A percentile compares a stretch with the other conserved stretches of the same genome.
Conservation (phyloP, 2,113 vertebrate genomes). For the Addax nasomaculatus region DNA sequence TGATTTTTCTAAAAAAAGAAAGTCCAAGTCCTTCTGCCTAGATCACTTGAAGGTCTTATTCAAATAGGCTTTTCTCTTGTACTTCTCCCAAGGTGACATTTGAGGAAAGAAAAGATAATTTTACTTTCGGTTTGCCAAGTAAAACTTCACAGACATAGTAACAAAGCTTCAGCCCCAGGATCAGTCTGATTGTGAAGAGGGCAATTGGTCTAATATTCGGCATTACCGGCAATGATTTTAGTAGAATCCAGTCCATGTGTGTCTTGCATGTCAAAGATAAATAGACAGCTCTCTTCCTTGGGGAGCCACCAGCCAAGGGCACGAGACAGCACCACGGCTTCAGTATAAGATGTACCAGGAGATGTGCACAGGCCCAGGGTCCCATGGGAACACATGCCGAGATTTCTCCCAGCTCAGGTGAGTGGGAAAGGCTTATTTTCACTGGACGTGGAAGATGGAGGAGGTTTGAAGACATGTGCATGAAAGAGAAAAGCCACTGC, state of each 20-base stretch:
- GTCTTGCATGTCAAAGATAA: neutral
- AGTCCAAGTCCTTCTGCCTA: neutral
- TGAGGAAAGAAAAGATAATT: neutral
- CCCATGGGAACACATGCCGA: fast-evolving
- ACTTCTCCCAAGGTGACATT: neutral
- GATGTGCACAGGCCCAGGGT: fast-evolving
- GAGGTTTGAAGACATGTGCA: neutral
- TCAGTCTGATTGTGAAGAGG: neutral
- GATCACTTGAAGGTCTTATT: neutral
- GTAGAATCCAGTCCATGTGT: too few relatives aligned
- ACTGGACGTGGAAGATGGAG: neutral
- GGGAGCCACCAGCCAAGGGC: neutral
- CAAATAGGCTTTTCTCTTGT: neutral
- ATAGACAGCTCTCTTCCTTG: neutral
- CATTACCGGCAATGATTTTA: fast-evolving
- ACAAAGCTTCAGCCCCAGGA: neutral
- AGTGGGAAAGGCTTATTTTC: neutral
- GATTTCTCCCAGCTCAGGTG: too few relatives aligned
- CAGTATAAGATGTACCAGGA: fast-evolving
- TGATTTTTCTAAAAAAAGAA: neutral
- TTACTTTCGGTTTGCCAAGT: neutral
- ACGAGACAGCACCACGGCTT: fast-evolving
- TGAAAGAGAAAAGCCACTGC: neutral
- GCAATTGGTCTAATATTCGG: neutral
- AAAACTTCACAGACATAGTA: neutral